These are phyloP conservation scores for Nansenia antarctica DNA, from an alignment of 2,113 vertebrate species.

Conservation along the genomic window DNA sequence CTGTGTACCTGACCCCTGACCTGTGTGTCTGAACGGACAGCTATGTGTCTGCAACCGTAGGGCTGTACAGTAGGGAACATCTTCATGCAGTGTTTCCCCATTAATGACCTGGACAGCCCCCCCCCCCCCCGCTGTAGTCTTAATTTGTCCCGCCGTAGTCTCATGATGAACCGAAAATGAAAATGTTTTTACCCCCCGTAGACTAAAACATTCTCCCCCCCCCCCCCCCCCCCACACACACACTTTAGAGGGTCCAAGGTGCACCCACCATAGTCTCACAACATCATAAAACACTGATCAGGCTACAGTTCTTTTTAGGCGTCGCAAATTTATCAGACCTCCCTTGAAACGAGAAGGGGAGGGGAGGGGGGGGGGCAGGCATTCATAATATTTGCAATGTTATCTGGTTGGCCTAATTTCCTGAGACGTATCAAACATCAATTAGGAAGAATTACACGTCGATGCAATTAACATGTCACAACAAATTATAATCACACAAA, in stretches of 20 bases:
- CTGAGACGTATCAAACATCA: constrained; percentile 70
- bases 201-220: too few relatives aligned
- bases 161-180: too few relatives aligned
- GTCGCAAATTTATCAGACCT: constrained; percentile 62
- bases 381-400: constrained; percentile 65
- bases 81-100: too few relatives aligned
- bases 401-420: constrained; percentile 73
- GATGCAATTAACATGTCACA: constrained; percentile 72
- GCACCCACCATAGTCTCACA: constrained; percentile 42
- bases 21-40: constrained; percentile 46
- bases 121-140: too few relatives aligned
- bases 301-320: too few relatives aligned
- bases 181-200: too few relatives aligned
- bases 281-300: constrained; percentile 53
- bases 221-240: too few relatives aligned
- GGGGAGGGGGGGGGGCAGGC: constrained; percentile 10
- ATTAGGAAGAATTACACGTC: constrained; percentile 72
- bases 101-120: too few relatives aligned
- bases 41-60: constrained; percentile 47
- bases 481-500: constrained; percentile 69
- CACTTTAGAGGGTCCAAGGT: too few relatives aligned
- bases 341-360: constrained; percentile 45
- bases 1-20: too few relatives aligned
- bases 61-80: constrained; percentile 56
- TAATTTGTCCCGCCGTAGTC: too few relatives aligned